Conservation (phyloP, 2,888 invertebrate species). For the Leucozona laternaria region DNA sequence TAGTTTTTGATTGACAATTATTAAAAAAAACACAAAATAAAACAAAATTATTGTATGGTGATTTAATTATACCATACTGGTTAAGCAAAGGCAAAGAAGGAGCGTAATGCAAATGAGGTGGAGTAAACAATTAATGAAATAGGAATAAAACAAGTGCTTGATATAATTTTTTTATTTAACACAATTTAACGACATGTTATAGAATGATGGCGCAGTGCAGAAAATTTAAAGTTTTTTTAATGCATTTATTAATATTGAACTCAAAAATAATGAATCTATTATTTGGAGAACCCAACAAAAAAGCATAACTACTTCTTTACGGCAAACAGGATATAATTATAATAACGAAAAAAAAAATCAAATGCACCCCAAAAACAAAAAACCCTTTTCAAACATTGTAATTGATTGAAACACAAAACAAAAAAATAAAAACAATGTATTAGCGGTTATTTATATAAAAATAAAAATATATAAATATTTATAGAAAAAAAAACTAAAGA, state of each 20-base stretch:
- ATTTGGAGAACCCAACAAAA: not conserved
- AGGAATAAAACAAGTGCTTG: conserved; percentile 51
- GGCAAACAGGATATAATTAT: conserved; percentile 56
- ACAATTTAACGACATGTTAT: conserved; percentile 50
- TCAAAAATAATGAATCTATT: conserved; percentile 11
- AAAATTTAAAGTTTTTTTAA: conserved; percentile 34
- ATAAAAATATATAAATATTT: conserved; percentile 47
- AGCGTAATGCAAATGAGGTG: conserved; percentile 31
- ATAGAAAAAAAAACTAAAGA: conserved; percentile 50
- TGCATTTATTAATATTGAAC: not conserved
- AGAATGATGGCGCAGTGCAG: conserved; percentile 30
- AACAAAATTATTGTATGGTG: conserved; percentile 51
- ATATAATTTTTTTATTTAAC: conserved; percentile 51
- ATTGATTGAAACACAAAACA: conserved; percentile 41
- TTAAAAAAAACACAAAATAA: conserved; percentile 44
- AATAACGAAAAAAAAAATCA: conserved; percentile 44
- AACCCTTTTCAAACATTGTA: conserved; percentile 5
- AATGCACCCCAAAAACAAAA: conserved; percentile 46
- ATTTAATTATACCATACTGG: conserved; percentile 51
- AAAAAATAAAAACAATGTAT: conserved; percentile 31
- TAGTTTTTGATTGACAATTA: conserved; percentile 70
- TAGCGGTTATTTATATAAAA: conserved; percentile 58
- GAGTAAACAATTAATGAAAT: conserved; percentile 61
- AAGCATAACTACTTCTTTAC: conserved; percentile 24
- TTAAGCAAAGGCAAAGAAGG: conserved; percentile 29